These are phyloP conservation scores for Lasioglossum albipes DNA, from an alignment of 1,140 invertebrate genomes.

Conservation along the genomic window DNA sequence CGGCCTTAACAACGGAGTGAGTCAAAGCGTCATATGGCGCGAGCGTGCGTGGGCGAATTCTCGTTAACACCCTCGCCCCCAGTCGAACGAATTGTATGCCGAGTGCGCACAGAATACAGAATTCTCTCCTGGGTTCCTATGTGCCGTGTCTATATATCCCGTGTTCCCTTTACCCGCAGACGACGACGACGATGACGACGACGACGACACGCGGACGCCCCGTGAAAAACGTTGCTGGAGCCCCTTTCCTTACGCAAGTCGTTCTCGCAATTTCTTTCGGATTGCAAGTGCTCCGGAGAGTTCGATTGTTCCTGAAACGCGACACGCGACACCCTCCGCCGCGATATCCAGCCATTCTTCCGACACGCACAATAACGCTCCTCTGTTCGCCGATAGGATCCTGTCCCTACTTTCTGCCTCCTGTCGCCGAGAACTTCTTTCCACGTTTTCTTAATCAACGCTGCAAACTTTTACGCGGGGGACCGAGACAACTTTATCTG, in stretches of 20 bases:
- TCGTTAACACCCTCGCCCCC: slow-evolving; percentile 71
- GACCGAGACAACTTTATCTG: too few species aligned
- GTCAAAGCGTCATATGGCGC: slow-evolving; percentile 72
- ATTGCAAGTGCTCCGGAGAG: slow-evolving; percentile 66
- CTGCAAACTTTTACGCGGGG: too few species aligned
- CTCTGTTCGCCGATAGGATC: neutral
- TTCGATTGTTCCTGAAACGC: slow-evolving; percentile 62
- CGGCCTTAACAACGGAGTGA: slow-evolving; percentile 58
- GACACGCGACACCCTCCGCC: slow-evolving; percentile 14
- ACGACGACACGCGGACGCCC: neutral
- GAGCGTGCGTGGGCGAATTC: slow-evolving; percentile 66
- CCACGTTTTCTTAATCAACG: neutral
- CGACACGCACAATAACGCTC: slow-evolving; percentile 28
- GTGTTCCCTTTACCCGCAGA: slow-evolving; percentile 6
- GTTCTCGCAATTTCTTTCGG: slow-evolving; percentile 64
- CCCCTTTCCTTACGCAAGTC: slow-evolving; percentile 20
- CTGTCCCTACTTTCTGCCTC: neutral
- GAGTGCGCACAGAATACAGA: slow-evolving; percentile 57
- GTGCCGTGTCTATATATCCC: neutral
- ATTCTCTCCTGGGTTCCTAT: slow-evolving; percentile 44
- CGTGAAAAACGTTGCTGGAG: slow-evolving; percentile 8
- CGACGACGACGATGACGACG: neutral
- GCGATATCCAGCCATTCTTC: slow-evolving; percentile 17
- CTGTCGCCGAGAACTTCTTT: neutral
- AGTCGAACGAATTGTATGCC: slow-evolving; percentile 65